These are phyloP conservation scores for Cryptocheilus praepositus DNA, from an alignment of 2,888 invertebrate genomes.

Conservation along the genomic window DNA sequence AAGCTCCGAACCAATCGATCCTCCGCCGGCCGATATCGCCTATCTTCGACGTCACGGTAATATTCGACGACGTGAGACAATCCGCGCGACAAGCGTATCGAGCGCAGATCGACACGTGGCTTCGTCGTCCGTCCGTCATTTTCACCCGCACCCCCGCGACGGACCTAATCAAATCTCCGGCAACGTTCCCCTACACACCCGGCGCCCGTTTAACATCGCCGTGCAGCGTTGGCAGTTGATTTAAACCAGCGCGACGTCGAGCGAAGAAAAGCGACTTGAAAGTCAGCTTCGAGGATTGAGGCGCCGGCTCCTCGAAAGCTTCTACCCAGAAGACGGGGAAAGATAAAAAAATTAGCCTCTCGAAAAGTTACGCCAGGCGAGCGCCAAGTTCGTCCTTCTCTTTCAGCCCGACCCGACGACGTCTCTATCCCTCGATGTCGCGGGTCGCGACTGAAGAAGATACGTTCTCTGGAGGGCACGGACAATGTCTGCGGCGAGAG, in stretches of 20 bases:
- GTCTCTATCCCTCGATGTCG: not conserved
- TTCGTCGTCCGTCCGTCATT: not conserved
- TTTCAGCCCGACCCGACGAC: not conserved
- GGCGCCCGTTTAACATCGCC: no score
- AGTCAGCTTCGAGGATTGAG: no score
- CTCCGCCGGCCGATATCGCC: slow-evolving; percentile 25
- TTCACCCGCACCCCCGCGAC: not conserved
- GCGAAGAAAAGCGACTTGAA: no score
- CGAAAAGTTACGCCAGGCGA: no score
- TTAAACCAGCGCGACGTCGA: no score
- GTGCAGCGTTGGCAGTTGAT: no score
- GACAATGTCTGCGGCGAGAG: not conserved
- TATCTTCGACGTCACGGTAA: slow-evolving; percentile 36
- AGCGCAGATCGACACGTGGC: not conserved
- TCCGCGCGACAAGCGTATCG: slow-evolving; percentile 13
- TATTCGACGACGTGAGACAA: slow-evolving; percentile 27
- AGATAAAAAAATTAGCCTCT: no score
- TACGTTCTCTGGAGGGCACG: not conserved
- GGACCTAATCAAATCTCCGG: no score
- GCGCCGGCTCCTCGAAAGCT: no score
- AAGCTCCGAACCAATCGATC: slow-evolving; percentile 41
- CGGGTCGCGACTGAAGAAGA: not conserved
- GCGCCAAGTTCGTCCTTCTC: not conserved
- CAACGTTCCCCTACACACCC: no score
- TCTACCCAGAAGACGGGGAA: no score